Evolutionary conservation across 2,888 invertebrate species (phyloP), one percentile per base, ranked within the genome.

Genomic region (Diachrysia chrysitis): DNA sequence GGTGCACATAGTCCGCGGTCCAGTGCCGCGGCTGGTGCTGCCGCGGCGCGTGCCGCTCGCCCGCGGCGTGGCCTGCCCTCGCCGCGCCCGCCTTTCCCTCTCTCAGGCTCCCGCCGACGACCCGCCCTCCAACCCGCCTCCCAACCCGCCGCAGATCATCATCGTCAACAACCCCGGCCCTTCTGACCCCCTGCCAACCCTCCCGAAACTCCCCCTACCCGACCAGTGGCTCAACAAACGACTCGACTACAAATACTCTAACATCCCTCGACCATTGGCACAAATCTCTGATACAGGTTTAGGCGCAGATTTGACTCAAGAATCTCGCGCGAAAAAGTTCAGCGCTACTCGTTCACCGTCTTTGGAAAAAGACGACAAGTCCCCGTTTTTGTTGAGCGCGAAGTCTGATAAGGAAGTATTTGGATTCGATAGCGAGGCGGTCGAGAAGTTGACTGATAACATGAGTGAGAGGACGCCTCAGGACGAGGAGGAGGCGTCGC

Each of bases 331-430:
- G 1, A 94, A 93, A 65, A 94, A 93, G 69, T 95, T 82, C 73
- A 95, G 95, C 63, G 95, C 93, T 0, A 95, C 95, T 0, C 83
- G 95, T 12, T 95, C 95, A 0, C 95, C 95, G 0, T 95, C 95
- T 0, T 80, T 95, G n/a, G 95, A 95, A 69, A 95, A 95, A 77
- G 95, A 95, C 93, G 95, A 95, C 2, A 95, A 93, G 66, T 93
- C 93, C 0, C 95, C 95, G 9, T 94, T 95, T 66, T 71, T 91
- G 14, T 74, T 77, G 23, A 89, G 89, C 68, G 92, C 91, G 0
- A 90, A 89, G 56, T 83, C 87, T 6, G 92, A 90, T 42, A 90
- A 89, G 58, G 93, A 90, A 57, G 93, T 94, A 9, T 95, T 95
- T 75, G 94, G 92, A 0, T 95, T 95, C 71, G 93, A 92, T 74